These are phyloP conservation scores for Apocheima hispidaria DNA, from an alignment of 2,888 invertebrate genomes.

Conservation along the genomic window DNA sequence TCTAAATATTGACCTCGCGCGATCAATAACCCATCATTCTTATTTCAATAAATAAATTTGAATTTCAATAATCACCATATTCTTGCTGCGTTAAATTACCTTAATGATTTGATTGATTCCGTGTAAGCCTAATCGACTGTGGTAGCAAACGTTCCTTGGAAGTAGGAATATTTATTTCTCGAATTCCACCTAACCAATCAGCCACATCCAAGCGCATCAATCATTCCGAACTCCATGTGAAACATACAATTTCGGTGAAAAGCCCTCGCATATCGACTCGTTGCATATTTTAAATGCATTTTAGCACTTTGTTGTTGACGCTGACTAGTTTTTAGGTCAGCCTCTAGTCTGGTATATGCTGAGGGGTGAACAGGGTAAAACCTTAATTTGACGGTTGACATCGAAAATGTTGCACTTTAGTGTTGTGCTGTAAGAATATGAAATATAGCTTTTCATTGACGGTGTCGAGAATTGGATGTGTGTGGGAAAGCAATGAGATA, in stretches of 20 bases:
- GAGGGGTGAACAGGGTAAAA: slow-evolving; percentile 26
- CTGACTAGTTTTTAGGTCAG: slow-evolving; percentile 28
- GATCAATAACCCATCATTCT: too few relatives aligned
- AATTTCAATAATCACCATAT: too few relatives aligned
- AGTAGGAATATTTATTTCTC: slow-evolving; percentile 12
- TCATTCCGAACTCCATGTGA: slow-evolving; percentile 7
- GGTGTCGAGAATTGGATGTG: background rate
- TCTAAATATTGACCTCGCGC: too few relatives aligned
- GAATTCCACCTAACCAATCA: slow-evolving; percentile 1
- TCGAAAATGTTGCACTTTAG: slow-evolving; percentile 25
- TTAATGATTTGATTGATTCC: too few relatives aligned
- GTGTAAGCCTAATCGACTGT: too few relatives aligned
- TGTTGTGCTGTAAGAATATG: slow-evolving; percentile 2
- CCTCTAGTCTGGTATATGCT: slow-evolving; percentile 4
- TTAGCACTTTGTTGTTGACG: slow-evolving; percentile 27
- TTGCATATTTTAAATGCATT: slow-evolving; percentile 45
- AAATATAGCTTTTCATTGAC: slow-evolving; percentile 6
- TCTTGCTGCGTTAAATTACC: too few relatives aligned
- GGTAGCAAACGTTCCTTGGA: too few relatives aligned
- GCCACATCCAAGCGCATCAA: background rate
- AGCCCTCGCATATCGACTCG: slow-evolving; percentile 41
- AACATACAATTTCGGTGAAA: slow-evolving; percentile 42
- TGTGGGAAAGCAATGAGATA: background rate
- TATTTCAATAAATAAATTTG: too few relatives aligned
- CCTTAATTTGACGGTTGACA: slow-evolving; percentile 31